Percentiles rank a stretch among this genome's conserved stretches.
phyloP scores from a whole-genome alignment of 2,113 vertebrate genomes.

The Geothlypis trichas region DNA sequence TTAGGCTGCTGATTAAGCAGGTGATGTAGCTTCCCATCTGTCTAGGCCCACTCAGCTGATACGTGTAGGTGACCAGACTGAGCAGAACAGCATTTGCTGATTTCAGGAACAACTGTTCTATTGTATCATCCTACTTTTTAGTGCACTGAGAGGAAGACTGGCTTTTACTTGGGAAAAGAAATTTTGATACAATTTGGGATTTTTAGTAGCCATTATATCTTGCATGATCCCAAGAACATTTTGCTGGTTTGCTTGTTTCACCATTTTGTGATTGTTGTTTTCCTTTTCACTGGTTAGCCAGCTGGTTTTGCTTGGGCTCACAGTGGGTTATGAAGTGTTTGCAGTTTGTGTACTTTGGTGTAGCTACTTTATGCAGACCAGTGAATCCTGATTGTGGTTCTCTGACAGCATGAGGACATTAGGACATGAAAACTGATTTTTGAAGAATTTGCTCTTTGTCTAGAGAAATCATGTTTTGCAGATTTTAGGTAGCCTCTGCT shows the following conservation, averaged over 20 bases:
- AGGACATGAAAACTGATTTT: neutral
- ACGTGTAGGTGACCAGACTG: slow-evolving; percentile 1
- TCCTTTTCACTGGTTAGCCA: neutral
- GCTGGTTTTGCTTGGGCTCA: neutral
- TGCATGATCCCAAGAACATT: neutral
- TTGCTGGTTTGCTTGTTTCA: neutral
- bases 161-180: neutral
- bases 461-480: neutral
- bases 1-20: slow-evolving; percentile 15
- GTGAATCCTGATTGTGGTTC: neutral
- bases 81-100: neutral
- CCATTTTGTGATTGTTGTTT: neutral
- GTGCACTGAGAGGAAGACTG: neutral
- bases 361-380: neutral
- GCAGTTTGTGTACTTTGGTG: neutral
- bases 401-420: accelerated
- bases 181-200: neutral
- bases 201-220: neutral
- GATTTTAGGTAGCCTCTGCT: neutral
- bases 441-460: neutral
- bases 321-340: neutral
- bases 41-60: neutral
- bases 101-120: neutral
- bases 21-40: slow-evolving; percentile 27
- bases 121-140: neutral